Base-by-base conservation (phyloP, 1,140 invertebrate species). In the Odontomachus brunneus region DNA sequence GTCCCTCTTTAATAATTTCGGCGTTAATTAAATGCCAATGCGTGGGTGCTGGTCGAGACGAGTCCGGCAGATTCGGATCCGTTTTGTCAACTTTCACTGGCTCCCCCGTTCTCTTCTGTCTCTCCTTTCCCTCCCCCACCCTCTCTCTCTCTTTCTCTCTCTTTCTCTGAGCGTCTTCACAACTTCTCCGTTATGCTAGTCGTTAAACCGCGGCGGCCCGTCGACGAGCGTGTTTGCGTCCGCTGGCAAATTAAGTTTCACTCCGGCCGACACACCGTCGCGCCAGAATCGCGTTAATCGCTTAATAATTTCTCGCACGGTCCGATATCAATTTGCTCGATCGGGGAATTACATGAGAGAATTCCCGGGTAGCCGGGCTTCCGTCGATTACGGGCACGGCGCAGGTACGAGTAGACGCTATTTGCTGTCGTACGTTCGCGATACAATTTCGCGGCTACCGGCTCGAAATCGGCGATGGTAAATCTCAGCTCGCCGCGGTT, bases 1-100 rank as follows among this genome's bases (percentile, higher is more conserved):
- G 44, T 65, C 84, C 9, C 38, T 44, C 38, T 75, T 87, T 73
- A 80, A 87, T 85, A 88, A 88, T 88, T 88, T 88, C 83, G 86
- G 87, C 60, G 87, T 82, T 88, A 89, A 89, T 89, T 89, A 89
- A 89, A 88, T 78, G 84, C 55, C 22, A 24, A 22, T 82, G 83
- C 80, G 85, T 88, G 82, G 67, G 84, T 66, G 84, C 65, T 63
- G 82, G 65, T 71, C 49, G 48, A 24, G 59, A 5, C 84, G 33
- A 62, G 53, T 49, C 49, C 84, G 71, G 82, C 76, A 85, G 55
- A 69, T 86, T 74, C 83, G 81, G 78, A 63, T 83, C 82, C 82
- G 71, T 86, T 83, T 88, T 84, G 81, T 89, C 87, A 88, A 91
- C 90, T 90, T 90, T 89, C 80, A 90, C 89, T 84, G 76, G 80